Evolutionary conservation across 2,797 vertebrate genomes (phyloP), one percentile per base, ranked within the genome.

Genomic region (Sebastes elongatus): DNA sequence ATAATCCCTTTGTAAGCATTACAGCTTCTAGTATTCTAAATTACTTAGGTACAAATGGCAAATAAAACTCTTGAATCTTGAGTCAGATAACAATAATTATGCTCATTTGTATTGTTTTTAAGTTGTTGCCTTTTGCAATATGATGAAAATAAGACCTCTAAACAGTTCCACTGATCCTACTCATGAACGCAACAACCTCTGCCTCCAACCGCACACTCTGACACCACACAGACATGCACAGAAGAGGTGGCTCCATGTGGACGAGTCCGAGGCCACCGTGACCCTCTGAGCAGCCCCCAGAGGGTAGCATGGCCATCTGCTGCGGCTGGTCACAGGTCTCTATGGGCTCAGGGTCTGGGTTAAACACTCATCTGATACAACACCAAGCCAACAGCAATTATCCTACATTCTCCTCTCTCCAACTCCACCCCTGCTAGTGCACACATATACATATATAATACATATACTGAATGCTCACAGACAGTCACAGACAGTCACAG

Each of bases 291-390:
- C 72, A 25, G 82, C 81, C 90, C 86, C 76, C 49, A 60, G 80
- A 46, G 83, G 83, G 77, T 62, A 59, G 78, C 66, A 22, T 20
- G 73, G 78, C 93, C 95, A 95, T 95, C 94, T 96, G 94, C 83
- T 90, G 81, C 5, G 38, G 82, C 84, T 82, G 90, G 91, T 93
- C 84, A 84, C 52, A 62, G 90, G 84, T 91, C 93, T 93, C 90
- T 30, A 35, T 23, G 81, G 89, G 82, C 74, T 73, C 62, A 32
- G 83, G 68, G 80, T 90, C 74, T 56, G 73, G 89, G 89, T 94
- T 95, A 94, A 95, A 92, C 90, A 92, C 90, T 92, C 86, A 91
- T 93, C 89, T 90, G 87, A 88, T 80, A 85, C 86, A 82, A 78
- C 82, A 84, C 78, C 71, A 55, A 79, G 76, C 79, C 75, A 80